Conservation (phyloP, 2,888 invertebrate species). For the Choreutis nemorana region DNA sequence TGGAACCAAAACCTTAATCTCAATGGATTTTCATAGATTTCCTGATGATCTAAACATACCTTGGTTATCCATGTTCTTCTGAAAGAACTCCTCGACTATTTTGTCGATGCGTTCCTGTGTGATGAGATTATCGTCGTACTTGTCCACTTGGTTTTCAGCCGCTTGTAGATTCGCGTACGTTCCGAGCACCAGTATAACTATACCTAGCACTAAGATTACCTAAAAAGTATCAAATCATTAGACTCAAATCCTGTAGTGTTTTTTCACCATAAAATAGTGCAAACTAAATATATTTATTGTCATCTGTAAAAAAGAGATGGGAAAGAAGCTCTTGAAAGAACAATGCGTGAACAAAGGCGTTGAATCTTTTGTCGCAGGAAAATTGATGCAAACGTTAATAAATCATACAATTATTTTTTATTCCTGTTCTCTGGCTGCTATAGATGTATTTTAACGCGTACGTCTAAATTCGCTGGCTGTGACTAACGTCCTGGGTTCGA, state of each 20-base stretch:
- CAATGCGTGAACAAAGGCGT: too few relatives aligned
- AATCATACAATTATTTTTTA: too few relatives aligned
- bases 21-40: neutral
- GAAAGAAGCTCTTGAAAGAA: too few relatives aligned
- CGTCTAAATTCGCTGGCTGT: too few relatives aligned
- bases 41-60: slow-evolving; percentile 18
- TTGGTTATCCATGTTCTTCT: slow-evolving; percentile 24
- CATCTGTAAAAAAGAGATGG: too few relatives aligned
- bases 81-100: slow-evolving; percentile 53
- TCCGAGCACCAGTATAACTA: slow-evolving; percentile 88
- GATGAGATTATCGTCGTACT: slow-evolving; percentile 39
- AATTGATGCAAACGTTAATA: too few relatives aligned
- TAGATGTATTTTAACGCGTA: too few relatives aligned
- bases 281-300: too few relatives aligned
- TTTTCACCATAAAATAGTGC: too few relatives aligned
- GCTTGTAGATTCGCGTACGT: slow-evolving; percentile 89
- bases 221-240: slow-evolving; percentile 47
- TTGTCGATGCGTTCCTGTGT: slow-evolving; percentile 47
- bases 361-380: too few relatives aligned
- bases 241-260: slow-evolving; percentile 1
- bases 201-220: slow-evolving; percentile 80
- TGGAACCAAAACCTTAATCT: neutral
- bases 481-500: too few relatives aligned
- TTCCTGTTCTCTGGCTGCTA: too few relatives aligned
- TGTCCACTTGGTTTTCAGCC: slow-evolving; percentile 60